Evolutionary conservation across 2,113 vertebrate species (phyloP), one percentile per base, ranked within the genome.

Genomic region (Junco hyemalis): DNA sequence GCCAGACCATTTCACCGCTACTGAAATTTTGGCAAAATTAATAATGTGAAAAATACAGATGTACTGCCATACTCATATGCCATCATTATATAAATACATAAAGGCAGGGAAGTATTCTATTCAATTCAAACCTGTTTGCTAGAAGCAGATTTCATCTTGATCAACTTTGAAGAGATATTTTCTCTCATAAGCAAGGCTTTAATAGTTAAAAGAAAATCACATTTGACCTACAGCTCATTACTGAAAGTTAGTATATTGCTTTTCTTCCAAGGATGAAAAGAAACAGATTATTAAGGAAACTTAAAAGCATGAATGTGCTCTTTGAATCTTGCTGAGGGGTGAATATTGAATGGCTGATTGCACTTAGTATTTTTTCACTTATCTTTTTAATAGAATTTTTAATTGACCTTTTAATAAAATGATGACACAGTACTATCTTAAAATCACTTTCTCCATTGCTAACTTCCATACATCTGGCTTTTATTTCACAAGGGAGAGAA

Each of bases 371-470:
- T 91, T 91, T 94, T 91, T 71, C 76, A 91, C 28, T 92, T 87
- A 68, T 71, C 70, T 81, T 89, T 95, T 68, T 79, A 95, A 94
- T 88, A 25, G 40, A 33, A 23, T 74, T 86, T 92, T 84, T 9
- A n/a, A 85, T 70, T 88, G 90, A 90, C 45, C 59, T 92, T 93
- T 89, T 85, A 79, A 84, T 78, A 78, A 91, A 88, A 84, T 81
- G 88, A 82, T 95, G 74, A 69, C 54, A 79, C 31, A 28, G 53
- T 57, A 11, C 29, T 91, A 73, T 53, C 53, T 85, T 85, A 35
- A 72, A 77, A 68, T 83, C 50, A 54, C 26, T 81, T 93, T 78
- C n/a, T 85, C 26, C 45, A 53, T 8, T 57, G 26, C 35, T 65
- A 76, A 65, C 66, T 92, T 93, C 50, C 42, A 35, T 54, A 77